Percentiles rank a stretch among this genome's conserved stretches.
Conservation (phyloP, 1,140 invertebrate genomes). For the Drosophila baimaii region DNA sequence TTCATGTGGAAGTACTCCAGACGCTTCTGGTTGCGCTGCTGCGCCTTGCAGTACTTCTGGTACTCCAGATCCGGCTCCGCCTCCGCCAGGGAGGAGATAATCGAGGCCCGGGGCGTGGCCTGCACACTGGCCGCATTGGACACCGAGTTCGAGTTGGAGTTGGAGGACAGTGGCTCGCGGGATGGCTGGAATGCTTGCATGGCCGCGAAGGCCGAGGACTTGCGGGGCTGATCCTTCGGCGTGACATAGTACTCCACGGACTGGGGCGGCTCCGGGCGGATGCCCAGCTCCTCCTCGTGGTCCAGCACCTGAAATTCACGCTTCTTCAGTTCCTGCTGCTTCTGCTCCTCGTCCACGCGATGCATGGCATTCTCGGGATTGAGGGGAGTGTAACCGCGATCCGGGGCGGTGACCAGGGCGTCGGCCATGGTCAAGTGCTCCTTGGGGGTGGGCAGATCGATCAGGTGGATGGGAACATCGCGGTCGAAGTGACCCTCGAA, state of each 20-base stretch:
- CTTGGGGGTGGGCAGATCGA: conserved; percentile 85
- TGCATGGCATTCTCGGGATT: conserved; percentile 78
- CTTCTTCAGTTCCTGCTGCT: conserved; percentile 71
- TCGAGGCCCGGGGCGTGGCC: conserved; percentile 65
- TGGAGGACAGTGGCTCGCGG: conserved; percentile 69
- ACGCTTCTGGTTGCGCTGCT: conserved; percentile 77
- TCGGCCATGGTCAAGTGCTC: conserved; percentile 82
- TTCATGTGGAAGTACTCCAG: conserved; percentile 77
- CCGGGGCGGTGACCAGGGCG: conserved; percentile 85
- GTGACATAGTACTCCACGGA: conserved; percentile 65
- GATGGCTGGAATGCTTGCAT: conserved; percentile 84
- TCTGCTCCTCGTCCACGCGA: conserved; percentile 63
- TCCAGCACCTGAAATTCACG: conserved; percentile 80
- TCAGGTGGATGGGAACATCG: conserved; percentile 78
- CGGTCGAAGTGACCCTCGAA: conserved; percentile 85
- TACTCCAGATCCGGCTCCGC: conserved; percentile 69
- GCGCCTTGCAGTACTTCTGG: conserved; percentile 73
- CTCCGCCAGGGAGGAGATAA: conserved; percentile 50
- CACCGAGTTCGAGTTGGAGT: conserved; percentile 23
- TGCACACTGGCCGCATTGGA: conserved; percentile 34
- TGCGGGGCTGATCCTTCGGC: conserved; percentile 45
- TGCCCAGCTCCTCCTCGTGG: conserved; percentile 71
- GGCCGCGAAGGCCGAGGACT: conserved; percentile 79
- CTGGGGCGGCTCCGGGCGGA: conserved; percentile 59
- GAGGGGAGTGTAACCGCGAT: conserved; percentile 77